Base-by-base conservation (phyloP, 64 coral and sea anemone genomes). In the Acropora tenuis region DNA sequence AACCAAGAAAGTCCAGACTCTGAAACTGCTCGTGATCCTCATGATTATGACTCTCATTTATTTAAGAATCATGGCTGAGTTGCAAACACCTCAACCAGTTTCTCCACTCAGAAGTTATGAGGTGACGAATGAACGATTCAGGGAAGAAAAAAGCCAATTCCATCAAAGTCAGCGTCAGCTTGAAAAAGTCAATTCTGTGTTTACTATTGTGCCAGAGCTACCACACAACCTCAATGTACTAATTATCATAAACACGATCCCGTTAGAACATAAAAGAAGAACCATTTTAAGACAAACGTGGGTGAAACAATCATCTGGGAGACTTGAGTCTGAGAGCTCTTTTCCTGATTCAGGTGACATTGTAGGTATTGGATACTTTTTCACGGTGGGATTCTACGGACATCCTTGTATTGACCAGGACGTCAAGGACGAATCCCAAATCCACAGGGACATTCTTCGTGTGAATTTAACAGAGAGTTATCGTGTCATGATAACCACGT, bases 371-470 rank as follows among this genome's bases (percentile, higher is more conserved):
- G 11, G 10, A 63, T 63, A 63, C 11, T 73, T 89, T 8, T 89
- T 89, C 60, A 78, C 53, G 42, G 12, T 89, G 52, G 88, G 88
- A 9, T 89, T 89, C 50, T 49, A 75, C 41, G 78, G 78, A 68
- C 1, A 89, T 65, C 40, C 76, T 74, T 48, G 46, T 10, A 50
- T 80, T 18, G 88, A 89, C 63, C 41, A 66, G 44, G 17, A 67
- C 50, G 41, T 79, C 13, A 59, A 89, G 57, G 47, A 13, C 17
- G 88, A 89, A 71, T 78, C 53, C 10, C 1, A 60, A 9, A 41
- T 46, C 9, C 78, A 78, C 41, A 77, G 50, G 5, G 88, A 89
- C 45, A 80, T 89, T 12, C 55, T 89, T 17, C 75, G 88, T 9
- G 15, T 89, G 48, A 61, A 89, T 67, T 66, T 58, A n/a, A 89